Percentiles rank a stretch among this genome's conserved stretches.
Evolutionary conservation across 2,113 vertebrate species (phyloP).

Genomic region (Pseudopipra pipra): DNA sequence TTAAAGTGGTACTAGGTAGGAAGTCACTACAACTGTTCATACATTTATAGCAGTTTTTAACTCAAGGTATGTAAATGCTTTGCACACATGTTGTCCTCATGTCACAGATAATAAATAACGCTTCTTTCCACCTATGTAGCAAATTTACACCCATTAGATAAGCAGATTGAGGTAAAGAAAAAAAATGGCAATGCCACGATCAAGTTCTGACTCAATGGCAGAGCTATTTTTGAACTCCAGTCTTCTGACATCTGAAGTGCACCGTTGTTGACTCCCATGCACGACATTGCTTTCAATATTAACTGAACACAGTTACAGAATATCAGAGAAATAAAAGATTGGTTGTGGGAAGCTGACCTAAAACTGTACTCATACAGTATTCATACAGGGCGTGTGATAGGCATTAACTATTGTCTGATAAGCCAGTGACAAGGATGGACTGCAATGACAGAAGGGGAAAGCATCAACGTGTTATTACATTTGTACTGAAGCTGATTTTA

Average conservation of each 20-base stretch:
- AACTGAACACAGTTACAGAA: background rate
- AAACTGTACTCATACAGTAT: background rate
- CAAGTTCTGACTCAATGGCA: background rate
- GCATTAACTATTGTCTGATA: background rate
- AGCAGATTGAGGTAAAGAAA: background rate
- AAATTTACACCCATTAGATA: background rate
- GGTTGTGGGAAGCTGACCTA: background rate
- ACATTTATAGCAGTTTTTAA: background rate
- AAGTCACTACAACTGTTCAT: background rate
- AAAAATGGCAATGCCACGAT: background rate
- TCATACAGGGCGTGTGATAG: background rate
- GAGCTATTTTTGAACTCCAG: background rate
- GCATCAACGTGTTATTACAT: background rate
- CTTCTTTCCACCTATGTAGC: background rate
- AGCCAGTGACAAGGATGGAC: background rate
- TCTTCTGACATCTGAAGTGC: background rate
- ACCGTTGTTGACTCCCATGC: no score
- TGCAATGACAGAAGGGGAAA: background rate
- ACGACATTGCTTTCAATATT: background rate
- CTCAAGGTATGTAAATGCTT: background rate
- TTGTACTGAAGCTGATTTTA: background rate
- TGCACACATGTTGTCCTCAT: background rate
- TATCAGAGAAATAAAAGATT: background rate
- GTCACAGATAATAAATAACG: background rate
- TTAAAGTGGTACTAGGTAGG: background rate